A percentile compares a stretch with the other conserved stretches of the same genome.
These are phyloP conservation scores for Sciurus vulgaris DNA, from an alignment of 2,797 vertebrate genomes.

Conservation along the genomic window DNA sequence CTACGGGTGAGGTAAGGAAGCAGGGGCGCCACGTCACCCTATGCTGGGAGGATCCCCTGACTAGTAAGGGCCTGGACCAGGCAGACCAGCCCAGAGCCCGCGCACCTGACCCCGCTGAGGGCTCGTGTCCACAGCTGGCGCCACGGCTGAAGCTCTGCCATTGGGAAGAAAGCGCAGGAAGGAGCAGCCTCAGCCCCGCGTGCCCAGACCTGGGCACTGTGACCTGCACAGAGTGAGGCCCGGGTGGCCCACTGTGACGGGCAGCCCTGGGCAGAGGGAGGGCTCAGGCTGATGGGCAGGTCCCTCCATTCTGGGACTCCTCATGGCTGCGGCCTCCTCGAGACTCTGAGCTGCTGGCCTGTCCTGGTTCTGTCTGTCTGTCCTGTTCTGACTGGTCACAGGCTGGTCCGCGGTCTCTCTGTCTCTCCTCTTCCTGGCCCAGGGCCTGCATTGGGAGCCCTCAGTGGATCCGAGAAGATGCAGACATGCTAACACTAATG, in stretches of 20 bases:
- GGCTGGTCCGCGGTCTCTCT: background rate
- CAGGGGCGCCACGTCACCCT: background rate
- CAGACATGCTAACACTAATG: rapidly evolving
- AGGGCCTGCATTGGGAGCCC: background rate
- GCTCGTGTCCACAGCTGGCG: background rate
- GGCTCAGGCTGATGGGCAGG: rapidly evolving
- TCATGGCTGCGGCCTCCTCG: rapidly evolving
- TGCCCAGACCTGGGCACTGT: background rate
- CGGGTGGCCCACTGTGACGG: no score
- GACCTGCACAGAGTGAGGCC: rapidly evolving
- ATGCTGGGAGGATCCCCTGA: rapidly evolving
- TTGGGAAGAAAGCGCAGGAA: background rate
- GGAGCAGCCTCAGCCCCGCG: rapidly evolving
- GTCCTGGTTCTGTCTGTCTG: background rate
- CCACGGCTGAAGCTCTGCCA: rapidly evolving
- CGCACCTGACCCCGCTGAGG: rapidly evolving
- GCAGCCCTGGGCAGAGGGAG: background rate
- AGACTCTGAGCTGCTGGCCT: rapidly evolving
- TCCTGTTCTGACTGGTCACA: no score
- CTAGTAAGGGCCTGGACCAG: background rate
- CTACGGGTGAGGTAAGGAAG: background rate
- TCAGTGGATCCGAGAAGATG: background rate
- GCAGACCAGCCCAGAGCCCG: no score
- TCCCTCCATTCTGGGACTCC: rapidly evolving
- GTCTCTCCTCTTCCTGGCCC: background rate